These are phyloP conservation scores for Chamaetylas fuelleborni DNA, from an alignment of 2,113 vertebrate genomes.

Conservation along the genomic window DNA sequence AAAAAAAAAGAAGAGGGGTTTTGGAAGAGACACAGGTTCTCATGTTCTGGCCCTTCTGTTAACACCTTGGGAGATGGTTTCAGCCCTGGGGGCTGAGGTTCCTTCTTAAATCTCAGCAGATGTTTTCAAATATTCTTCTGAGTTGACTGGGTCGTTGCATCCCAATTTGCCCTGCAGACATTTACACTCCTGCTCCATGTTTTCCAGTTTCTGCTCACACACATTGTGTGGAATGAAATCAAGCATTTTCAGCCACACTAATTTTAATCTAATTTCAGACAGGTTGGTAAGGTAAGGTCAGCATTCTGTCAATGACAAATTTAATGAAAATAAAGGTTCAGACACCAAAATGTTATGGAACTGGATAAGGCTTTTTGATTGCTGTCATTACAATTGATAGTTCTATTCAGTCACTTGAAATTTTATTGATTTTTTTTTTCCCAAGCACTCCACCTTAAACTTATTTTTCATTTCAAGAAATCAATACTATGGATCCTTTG, in stretches of 20 bases:
- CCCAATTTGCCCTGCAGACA: background rate
- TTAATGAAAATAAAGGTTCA: slow-evolving; percentile 60
- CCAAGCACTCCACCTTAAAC: slow-evolving; percentile 53
- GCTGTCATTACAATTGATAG: slow-evolving; percentile 66
- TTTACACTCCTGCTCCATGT: background rate
- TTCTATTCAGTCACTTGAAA: slow-evolving; percentile 70
- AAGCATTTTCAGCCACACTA: background rate
- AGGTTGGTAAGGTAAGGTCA: slow-evolving; percentile 41
- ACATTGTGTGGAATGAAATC: background rate
- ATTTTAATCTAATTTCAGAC: slow-evolving; percentile 51
- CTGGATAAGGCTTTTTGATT: slow-evolving; percentile 58
- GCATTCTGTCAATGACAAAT: slow-evolving; percentile 48
- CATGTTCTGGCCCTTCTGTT: background rate
- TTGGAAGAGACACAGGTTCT: background rate
- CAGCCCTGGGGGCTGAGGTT: background rate
- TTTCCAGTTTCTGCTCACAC: background rate
- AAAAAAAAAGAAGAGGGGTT: background rate
- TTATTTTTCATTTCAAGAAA: slow-evolving; percentile 68
- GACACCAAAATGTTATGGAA: slow-evolving; percentile 51
- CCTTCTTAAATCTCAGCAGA: background rate
- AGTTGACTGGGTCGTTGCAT: background rate
- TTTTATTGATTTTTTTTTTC: slow-evolving; percentile 59
- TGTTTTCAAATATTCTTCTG: background rate
- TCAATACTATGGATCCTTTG: slow-evolving; percentile 68
- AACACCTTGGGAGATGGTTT: background rate